These are phyloP conservation scores for Siphonodentalium dalli DNA, from an alignment of 2,888 invertebrate species.

Conservation along the genomic window DNA sequence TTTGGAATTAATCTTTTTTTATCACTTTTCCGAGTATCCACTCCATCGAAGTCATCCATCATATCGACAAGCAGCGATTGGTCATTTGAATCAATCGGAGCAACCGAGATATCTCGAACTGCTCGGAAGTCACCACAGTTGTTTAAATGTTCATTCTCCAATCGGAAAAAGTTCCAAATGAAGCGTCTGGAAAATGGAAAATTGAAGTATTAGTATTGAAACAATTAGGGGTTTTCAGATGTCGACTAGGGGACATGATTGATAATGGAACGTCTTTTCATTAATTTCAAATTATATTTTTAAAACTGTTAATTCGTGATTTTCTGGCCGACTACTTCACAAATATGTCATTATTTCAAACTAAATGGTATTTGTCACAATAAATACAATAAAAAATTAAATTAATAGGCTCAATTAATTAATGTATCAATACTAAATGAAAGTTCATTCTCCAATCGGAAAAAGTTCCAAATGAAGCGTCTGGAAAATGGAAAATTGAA, in stretches of 20 bases:
- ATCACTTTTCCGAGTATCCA: conserved; percentile 70
- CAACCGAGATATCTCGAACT: conserved; percentile 84
- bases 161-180: conserved; percentile 98
- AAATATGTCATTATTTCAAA: too few relatives aligned
- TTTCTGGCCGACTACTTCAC: too few relatives aligned
- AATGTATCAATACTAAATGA: too few relatives aligned
- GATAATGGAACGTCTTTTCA: too few relatives aligned
- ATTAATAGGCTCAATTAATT: too few relatives aligned
- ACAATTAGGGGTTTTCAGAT: too few relatives aligned
- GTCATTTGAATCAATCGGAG: conserved; percentile 76
- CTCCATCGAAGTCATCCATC: conserved; percentile 95
- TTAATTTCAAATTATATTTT: too few relatives aligned
- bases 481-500: conserved; percentile 43
- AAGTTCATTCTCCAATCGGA: conserved; percentile 98
- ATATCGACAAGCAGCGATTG: conserved; percentile 80
- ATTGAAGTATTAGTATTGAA: background rate
- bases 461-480: conserved; percentile 98
- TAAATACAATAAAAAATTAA: too few relatives aligned
- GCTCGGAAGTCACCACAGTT: conserved; percentile 98
- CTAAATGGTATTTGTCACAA: too few relatives aligned
- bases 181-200: conserved; percentile 72
- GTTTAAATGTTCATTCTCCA: conserved; percentile 99
- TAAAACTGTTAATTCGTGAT: too few relatives aligned
- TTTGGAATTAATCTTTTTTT: conserved; percentile 34
- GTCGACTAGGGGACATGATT: background rate